phyloP scores from a whole-genome alignment of 2,888 invertebrate genomes.

The Epistrophe eligans region DNA sequence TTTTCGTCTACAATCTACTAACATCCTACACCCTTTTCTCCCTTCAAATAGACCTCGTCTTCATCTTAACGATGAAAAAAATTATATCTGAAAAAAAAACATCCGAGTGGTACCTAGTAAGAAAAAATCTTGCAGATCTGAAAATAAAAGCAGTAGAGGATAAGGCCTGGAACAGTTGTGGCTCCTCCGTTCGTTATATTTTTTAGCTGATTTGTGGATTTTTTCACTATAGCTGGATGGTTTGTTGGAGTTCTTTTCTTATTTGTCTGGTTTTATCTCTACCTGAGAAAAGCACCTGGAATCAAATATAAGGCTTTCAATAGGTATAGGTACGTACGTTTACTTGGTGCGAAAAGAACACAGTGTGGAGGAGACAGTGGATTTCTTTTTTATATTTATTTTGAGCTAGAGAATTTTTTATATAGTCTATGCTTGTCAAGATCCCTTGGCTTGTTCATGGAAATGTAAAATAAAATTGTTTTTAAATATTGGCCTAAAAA shows the following conservation, averaged over 20 bases:
- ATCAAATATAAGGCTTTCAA: conserved; percentile 51
- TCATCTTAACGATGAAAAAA: conserved; percentile 38
- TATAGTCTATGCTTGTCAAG: neutral
- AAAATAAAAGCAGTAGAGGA: conserved; percentile 56
- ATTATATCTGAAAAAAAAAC: conserved; percentile 12
- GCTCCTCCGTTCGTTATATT: conserved; percentile 39
- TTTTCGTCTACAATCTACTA: conserved; percentile 42
- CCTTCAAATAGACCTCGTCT: conserved; percentile 6
- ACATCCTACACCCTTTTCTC: conserved; percentile 27
- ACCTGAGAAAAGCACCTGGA: conserved; percentile 28
- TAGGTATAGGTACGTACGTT: neutral
- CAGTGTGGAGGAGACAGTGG: conserved; percentile 18
- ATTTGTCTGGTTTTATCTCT: conserved; percentile 34
- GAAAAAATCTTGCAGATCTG: conserved; percentile 44
- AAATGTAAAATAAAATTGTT: neutral
- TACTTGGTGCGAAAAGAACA: neutral
- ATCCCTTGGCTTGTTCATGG: neutral
- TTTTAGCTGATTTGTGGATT: conserved; percentile 25
- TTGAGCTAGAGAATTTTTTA: neutral
- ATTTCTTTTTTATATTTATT: conserved; percentile 8
- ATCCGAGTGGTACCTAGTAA: neutral
- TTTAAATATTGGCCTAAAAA: too few species aligned
- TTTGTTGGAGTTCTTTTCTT: conserved; percentile 43
- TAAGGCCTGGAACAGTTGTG: conserved; percentile 50
- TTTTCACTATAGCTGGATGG: conserved; percentile 21